Conservation (phyloP, 2,888 invertebrate species). For the Noctua comes region DNA sequence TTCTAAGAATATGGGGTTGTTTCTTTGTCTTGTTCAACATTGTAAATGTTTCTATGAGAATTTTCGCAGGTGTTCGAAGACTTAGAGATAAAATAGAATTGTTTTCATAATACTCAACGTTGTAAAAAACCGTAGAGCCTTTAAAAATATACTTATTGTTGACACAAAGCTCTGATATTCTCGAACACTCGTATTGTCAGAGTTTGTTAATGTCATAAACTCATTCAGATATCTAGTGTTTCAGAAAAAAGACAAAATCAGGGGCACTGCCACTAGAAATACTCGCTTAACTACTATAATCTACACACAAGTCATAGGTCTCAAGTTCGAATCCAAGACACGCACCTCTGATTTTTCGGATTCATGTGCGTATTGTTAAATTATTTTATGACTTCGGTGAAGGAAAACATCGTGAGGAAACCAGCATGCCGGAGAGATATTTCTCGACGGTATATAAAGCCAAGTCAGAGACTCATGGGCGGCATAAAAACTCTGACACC, state of each 20-base stretch:
- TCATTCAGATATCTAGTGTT: not conserved
- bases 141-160: not conserved
- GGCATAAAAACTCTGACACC: too few species aligned
- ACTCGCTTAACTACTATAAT: too few species aligned
- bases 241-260: constrained; percentile 7
- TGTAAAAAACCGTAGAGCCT: not conserved
- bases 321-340: too few species aligned
- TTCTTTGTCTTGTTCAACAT: constrained; percentile 10
- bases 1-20: constrained; percentile 15
- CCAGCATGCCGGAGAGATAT: too few species aligned
- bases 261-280: not conserved
- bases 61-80: not conserved
- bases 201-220: not conserved
- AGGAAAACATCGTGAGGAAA: too few species aligned
- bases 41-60: constrained; percentile 18
- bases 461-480: too few species aligned
- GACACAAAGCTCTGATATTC: not conserved
- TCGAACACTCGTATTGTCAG: not conserved
- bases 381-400: too few species aligned
- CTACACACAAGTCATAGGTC: too few species aligned
- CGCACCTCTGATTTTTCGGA: too few species aligned
- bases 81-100: not conserved
- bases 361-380: too few species aligned
- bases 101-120: not conserved
- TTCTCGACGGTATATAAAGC: too few species aligned